phyloP scores from a whole-genome alignment of 1,140 invertebrate species.

The Pteromalus puparum region DNA sequence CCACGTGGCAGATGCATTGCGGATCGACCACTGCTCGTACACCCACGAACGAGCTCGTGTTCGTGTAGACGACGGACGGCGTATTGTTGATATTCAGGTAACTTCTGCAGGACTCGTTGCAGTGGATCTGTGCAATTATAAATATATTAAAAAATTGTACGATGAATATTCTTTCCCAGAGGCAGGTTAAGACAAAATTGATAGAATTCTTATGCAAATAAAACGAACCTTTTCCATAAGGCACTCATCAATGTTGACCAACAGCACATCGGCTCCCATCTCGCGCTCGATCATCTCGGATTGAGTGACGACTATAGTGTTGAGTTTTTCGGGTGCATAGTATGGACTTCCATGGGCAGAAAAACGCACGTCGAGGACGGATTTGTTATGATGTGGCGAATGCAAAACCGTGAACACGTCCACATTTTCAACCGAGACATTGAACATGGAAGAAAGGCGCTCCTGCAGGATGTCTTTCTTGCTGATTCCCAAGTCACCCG shows the following conservation, averaged over 20 bases:
- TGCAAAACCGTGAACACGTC: constrained; percentile 93
- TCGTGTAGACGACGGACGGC: constrained; percentile 90
- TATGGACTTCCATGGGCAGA: constrained; percentile 95
- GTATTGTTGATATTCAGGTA: constrained; percentile 81
- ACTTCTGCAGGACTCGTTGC: constrained; percentile 84
- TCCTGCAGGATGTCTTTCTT: constrained; percentile 82
- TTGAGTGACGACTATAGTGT: constrained; percentile 84
- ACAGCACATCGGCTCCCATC: constrained; percentile 83
- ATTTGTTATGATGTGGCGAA: constrained; percentile 78
- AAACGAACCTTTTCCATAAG: constrained; percentile 79
- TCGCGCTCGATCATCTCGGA: constrained; percentile 82
- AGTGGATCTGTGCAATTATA: constrained; percentile 69
- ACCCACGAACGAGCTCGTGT: constrained; percentile 92
- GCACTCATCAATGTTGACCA: constrained; percentile 93
- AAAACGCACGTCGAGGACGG: constrained; percentile 88
- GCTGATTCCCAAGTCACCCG: constrained; percentile 79
- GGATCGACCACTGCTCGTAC: constrained; percentile 87
- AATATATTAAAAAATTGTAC: background rate
- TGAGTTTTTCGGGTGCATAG: constrained; percentile 89
- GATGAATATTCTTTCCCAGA: background rate
- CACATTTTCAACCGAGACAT: constrained; percentile 87
- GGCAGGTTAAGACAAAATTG: background rate
- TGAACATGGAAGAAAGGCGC: constrained; percentile 83
- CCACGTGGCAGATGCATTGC: constrained; percentile 81
- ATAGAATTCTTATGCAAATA: background rate